Conservation (phyloP, 2,797 vertebrate species). For the Pterois miles region DNA sequence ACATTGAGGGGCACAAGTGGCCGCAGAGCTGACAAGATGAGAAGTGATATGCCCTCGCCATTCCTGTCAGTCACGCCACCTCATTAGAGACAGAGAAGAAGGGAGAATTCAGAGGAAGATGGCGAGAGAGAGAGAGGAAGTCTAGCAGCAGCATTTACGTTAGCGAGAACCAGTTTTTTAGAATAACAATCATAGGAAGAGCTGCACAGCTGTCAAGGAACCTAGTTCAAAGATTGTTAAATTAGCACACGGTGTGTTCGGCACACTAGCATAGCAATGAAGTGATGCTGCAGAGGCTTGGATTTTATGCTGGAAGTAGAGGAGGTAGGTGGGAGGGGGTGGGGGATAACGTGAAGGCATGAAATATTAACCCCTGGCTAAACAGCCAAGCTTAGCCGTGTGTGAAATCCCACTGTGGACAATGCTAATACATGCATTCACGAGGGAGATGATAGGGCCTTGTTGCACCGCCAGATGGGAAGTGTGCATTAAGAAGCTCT, state of each 20-base stretch:
- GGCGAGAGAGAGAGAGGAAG: constrained; percentile 3
- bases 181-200: constrained; percentile 47
- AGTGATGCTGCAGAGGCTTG: constrained; percentile 26
- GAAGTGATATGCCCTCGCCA: constrained; percentile 80
- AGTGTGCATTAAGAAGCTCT: constrained; percentile 74
- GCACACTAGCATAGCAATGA: constrained; percentile 32
- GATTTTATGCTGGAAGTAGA: constrained; percentile 24
- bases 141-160: constrained; percentile 35
- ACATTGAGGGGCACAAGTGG: constrained; percentile 81
- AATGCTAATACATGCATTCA: constrained; percentile 71
- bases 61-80: constrained; percentile 79
- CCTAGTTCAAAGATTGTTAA: constrained; percentile 58
- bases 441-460: constrained; percentile 64
- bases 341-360: constrained; percentile 58
- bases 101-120: constrained; percentile 19
- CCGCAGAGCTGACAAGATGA: constrained; percentile 80
- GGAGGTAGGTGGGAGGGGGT: not conserved
- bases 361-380: constrained; percentile 76
- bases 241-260: constrained; percentile 55
- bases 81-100: constrained; percentile 71
- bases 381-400: constrained; percentile 66
- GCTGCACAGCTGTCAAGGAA: constrained; percentile 55
- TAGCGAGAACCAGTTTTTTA: no score
- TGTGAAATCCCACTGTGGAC: constrained; percentile 73
- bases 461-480: constrained; percentile 70